Evolutionary conservation across 2,113 vertebrate genomes (phyloP).

Genomic region (Paradoxurus hermaphroditus): DNA sequence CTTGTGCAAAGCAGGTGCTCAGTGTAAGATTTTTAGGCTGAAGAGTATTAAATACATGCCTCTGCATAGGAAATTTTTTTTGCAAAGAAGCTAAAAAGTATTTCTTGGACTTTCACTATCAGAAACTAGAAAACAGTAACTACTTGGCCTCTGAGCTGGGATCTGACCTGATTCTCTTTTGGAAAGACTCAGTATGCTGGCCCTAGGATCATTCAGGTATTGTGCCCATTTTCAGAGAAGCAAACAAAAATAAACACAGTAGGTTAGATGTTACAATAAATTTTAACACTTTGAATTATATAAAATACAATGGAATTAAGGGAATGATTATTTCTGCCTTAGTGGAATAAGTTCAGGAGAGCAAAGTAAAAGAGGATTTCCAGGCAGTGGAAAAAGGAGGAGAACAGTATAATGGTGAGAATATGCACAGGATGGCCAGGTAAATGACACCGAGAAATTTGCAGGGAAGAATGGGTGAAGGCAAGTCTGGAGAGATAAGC

Average conservation of each 20-base stretch:
- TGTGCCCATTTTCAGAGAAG: background rate
- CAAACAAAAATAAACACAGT: background rate
- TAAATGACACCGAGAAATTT: background rate
- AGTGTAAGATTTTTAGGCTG: background rate
- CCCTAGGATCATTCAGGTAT: background rate
- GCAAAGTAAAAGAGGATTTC: background rate
- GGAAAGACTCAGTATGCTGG: background rate
- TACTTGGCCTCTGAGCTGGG: background rate
- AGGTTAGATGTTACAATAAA: background rate
- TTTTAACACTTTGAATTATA: background rate
- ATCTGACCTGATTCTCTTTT: background rate
- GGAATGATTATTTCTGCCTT: background rate
- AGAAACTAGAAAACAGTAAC: background rate
- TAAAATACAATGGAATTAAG: background rate
- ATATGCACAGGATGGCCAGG: background rate
- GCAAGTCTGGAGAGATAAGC: background rate
- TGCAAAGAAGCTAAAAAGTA: background rate
- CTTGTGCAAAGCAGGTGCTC: background rate
- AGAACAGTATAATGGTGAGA: background rate
- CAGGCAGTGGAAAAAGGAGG: background rate
- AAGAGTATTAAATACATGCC: background rate
- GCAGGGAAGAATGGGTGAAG: background rate
- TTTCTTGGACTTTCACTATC: background rate
- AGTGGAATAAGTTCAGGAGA: background rate
- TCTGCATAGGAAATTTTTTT: background rate